Evolutionary conservation across 2,888 invertebrate genomes (phyloP), one percentile per base, ranked within the genome.

Genomic region (Iselma pallidipennis): DNA sequence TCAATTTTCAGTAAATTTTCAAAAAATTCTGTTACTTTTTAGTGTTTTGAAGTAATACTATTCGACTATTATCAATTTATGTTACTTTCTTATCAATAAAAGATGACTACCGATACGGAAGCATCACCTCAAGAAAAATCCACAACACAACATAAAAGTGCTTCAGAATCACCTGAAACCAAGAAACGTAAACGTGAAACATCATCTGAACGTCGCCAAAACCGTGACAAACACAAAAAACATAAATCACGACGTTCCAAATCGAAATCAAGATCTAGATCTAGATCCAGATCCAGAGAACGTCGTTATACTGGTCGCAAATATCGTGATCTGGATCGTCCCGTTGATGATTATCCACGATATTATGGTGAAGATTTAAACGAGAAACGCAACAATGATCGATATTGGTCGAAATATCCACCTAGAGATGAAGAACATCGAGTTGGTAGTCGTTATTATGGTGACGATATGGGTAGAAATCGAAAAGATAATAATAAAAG

Each of bases 321-420:
- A 37, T 65, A 65, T 48, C 63, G 57, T 42, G 66, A 66, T 29
- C 42, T 60, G 26, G 61, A 54, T 69, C 70, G 51, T 10, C 60
- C 60, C 4, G 21, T 57, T 14, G 64, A 58, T 6, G 69, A 68
- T 9, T 74, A 73, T 61, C 68, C 69, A 16, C 66, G 80, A 57
- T 80, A 80, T 71, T 80, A 80, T 67, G 79, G 79, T 9, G 80
- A 80, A 23, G 75, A 77, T 58, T 9, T 21, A 1, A 74, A 74
- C 1, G 72, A 74, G 14, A 74, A 76, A 33, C 73, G 74, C 49
- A 77, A 75, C 53, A 74, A 71, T 58, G 81, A 81, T 59, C 71
- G 74, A n/a, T 81, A 81, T 63, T 81, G 81, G 81, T 80, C 75
- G 55, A 81, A 81, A 66, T 81, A 81, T 64, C 79, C 80, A 14